Conservation (phyloP, 2,113 vertebrate genomes). For the Xerus inauris region DNA sequence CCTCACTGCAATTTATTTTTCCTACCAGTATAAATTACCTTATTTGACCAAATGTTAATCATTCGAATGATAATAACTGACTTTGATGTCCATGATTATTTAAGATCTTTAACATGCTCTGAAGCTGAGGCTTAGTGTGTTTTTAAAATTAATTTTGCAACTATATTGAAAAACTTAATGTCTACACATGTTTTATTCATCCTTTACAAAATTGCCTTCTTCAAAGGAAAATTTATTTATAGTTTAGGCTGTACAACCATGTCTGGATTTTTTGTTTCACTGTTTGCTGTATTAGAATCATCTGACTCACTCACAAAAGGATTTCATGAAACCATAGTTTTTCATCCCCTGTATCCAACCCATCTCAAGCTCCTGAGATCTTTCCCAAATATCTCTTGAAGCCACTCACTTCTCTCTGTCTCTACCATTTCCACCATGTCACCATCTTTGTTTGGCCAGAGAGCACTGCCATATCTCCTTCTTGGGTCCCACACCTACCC, state of each 20-base stretch:
- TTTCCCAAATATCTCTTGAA: neutral
- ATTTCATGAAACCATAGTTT: neutral
- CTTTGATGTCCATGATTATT: neutral
- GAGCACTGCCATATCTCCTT: neutral
- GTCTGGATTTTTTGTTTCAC: neutral
- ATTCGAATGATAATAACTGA: neutral
- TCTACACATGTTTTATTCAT: neutral
- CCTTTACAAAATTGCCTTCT: neutral
- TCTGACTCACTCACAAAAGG: neutral
- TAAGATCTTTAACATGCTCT: neutral
- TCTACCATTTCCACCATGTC: neutral
- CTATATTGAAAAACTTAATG: neutral
- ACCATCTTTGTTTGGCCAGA: neutral
- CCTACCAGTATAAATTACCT: neutral
- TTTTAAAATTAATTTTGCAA: slow-evolving; percentile 23
- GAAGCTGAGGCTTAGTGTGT: neutral
- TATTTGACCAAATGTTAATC: neutral
- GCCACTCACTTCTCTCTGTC: neutral
- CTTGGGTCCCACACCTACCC: neutral
- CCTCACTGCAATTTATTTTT: neutral
- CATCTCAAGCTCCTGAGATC: neutral
- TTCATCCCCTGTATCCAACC: neutral
- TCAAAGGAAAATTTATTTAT: neutral
- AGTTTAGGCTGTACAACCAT: neutral
- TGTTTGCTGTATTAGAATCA: neutral